phyloP scores from a whole-genome alignment of 1,140 invertebrate species.

The Luehdorfia chinensis region DNA sequence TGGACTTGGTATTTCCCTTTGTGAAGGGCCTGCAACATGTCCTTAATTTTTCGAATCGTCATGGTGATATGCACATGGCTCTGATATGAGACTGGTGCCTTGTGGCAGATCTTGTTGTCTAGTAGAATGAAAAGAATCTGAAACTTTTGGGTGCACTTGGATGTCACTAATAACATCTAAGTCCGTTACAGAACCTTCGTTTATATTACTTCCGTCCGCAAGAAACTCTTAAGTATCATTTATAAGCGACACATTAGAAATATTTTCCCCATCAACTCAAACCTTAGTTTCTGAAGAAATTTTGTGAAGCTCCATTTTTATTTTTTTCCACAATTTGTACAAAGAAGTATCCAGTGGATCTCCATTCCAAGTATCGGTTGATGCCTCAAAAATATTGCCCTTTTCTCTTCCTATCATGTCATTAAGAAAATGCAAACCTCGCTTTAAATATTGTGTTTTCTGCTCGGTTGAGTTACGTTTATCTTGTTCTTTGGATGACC shows the following conservation, averaged over 20 bases:
- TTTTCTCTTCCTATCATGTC: neutral
- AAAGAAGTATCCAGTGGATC: slow-evolving; percentile 19
- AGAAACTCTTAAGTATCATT: slow-evolving; percentile 16
- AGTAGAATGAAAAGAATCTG: slow-evolving; percentile 17
- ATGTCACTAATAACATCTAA: slow-evolving; percentile 3
- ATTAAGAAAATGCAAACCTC: too few species aligned
- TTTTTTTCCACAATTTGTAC: slow-evolving; percentile 2
- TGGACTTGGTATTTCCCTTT: slow-evolving; percentile 18
- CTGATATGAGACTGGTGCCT: slow-evolving; percentile 3
- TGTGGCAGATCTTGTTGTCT: slow-evolving; percentile 9
- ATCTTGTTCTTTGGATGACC: too few species aligned
- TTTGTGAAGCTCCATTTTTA: neutral
- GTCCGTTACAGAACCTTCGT: slow-evolving; percentile 17
- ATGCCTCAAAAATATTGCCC: slow-evolving; percentile 3
- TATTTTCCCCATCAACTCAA: neutral
- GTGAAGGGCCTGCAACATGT: slow-evolving; percentile 19
- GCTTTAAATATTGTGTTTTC: neutral
- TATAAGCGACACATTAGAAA: neutral
- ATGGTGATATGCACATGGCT: neutral
- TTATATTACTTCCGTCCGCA: slow-evolving; percentile 14
- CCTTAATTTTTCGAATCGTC: slow-evolving; percentile 11
- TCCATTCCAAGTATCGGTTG: slow-evolving; percentile 16
- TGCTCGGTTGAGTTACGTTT: too few species aligned
- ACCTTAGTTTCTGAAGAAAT: neutral
- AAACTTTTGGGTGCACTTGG: slow-evolving; percentile 11